These are phyloP conservation scores for Rhynchophorus ferrugineus DNA, from an alignment of 1,140 invertebrate genomes.

Conservation along the genomic window DNA sequence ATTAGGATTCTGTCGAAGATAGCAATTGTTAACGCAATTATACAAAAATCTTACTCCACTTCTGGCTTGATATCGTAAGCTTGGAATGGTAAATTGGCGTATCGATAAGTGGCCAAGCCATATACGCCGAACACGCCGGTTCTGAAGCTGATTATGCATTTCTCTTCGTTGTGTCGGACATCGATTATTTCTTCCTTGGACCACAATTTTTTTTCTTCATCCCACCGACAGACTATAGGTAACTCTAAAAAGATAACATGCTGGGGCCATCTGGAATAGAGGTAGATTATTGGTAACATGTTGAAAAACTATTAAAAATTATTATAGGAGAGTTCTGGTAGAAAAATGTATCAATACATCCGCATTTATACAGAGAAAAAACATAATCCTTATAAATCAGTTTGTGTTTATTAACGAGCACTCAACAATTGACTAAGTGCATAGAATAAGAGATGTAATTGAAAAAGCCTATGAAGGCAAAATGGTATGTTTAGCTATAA, in stretches of 20 bases:
- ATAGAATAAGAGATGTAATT: too few species aligned
- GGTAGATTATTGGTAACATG: too few species aligned
- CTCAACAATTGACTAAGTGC: too few species aligned
- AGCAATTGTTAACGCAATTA: not conserved
- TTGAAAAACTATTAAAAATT: too few species aligned
- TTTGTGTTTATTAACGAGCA: too few species aligned
- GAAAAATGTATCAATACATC: too few species aligned
- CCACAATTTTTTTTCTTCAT: constrained; percentile 54
- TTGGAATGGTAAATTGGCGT: constrained; percentile 76
- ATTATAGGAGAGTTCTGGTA: too few species aligned
- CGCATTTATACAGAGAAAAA: too few species aligned
- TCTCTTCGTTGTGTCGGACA: constrained; percentile 76
- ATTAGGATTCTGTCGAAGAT: too few species aligned
- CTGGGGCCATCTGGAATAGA: constrained; percentile 53
- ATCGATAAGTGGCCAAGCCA: constrained; percentile 64
- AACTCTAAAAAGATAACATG: constrained; percentile 77
- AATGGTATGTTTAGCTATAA: too few species aligned
- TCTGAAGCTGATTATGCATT: constrained; percentile 64
- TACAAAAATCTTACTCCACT: constrained; percentile 37
- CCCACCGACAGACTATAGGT: constrained; percentile 72
- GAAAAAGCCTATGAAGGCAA: too few species aligned
- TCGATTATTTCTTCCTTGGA: constrained; percentile 70
- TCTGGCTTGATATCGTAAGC: constrained; percentile 76
- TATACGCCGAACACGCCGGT: constrained; percentile 67
- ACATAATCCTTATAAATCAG: too few species aligned